Conservation (phyloP, 2,888 invertebrate genomes). For the Melanophora roralis region DNA sequence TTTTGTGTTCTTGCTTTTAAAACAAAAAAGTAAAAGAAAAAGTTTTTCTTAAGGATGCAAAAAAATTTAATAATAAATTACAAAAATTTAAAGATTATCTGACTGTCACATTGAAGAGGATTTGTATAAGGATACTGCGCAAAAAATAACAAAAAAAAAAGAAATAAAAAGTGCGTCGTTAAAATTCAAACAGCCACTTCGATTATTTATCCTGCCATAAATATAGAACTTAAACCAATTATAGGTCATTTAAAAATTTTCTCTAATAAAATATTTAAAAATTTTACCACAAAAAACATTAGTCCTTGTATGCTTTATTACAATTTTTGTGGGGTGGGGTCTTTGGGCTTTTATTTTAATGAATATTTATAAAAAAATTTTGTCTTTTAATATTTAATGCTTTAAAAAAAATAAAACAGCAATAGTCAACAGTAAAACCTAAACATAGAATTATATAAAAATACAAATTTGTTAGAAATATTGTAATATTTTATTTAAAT, state of each 20-base stretch:
- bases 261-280: neutral
- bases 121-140: neutral
- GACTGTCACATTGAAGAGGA: neutral
- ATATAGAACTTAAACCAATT: neutral
- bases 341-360: neutral
- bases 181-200: neutral
- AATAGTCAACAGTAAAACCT: neutral
- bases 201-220: neutral
- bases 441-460: neutral
- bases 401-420: too few relatives aligned
- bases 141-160: neutral
- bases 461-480: neutral
- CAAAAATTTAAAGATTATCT: neutral
- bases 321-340: neutral
- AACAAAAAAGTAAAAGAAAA: too few relatives aligned
- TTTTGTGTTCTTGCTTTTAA: too few relatives aligned
- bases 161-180: neutral
- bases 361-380: neutral
- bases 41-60: too few relatives aligned
- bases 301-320: neutral
- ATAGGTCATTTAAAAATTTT: neutral
- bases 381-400: too few relatives aligned
- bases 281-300: neutral
- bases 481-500: conserved; percentile 13
- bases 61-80: too few relatives aligned